A percentile compares a stretch with the other conserved stretches of the same genome.
phyloP scores from a whole-genome alignment of 1,140 invertebrate genomes.

The Zaprionus tsacasi region DNA sequence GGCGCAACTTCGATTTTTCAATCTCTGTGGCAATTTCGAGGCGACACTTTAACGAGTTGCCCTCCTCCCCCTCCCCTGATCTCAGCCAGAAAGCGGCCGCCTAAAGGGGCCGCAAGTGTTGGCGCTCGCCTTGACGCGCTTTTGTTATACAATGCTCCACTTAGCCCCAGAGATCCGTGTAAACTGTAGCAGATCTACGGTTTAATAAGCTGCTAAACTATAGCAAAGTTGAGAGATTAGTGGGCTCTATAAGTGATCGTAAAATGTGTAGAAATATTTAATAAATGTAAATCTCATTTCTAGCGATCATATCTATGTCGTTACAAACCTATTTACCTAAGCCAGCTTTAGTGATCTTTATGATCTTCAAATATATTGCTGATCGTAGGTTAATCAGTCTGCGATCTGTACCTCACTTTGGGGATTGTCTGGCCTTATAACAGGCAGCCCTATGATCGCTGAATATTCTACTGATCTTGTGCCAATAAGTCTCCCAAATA shows the following conservation, averaged over 20 bases:
- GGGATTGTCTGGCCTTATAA: too few relatives aligned
- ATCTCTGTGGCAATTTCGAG: slow-evolving; percentile 63
- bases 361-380: too few relatives aligned
- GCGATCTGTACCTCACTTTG: too few relatives aligned
- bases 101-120: slow-evolving; percentile 2
- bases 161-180: background rate
- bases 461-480: too few relatives aligned
- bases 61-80: background rate
- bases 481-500: too few relatives aligned
- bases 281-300: too few relatives aligned
- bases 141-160: slow-evolving; percentile 58
- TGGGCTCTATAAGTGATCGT: background rate
- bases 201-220: background rate
- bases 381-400: too few relatives aligned
- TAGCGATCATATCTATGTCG: too few relatives aligned
- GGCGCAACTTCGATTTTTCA: slow-evolving; percentile 55
- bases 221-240: background rate
- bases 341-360: too few relatives aligned
- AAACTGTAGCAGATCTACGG: background rate
- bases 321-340: too few relatives aligned
- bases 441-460: too few relatives aligned
- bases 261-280: background rate
- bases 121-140: slow-evolving; percentile 62
- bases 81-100: background rate
- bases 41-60: slow-evolving; percentile 67